Conservation (phyloP, 2,113 vertebrate genomes). For the Esox niger region DNA sequence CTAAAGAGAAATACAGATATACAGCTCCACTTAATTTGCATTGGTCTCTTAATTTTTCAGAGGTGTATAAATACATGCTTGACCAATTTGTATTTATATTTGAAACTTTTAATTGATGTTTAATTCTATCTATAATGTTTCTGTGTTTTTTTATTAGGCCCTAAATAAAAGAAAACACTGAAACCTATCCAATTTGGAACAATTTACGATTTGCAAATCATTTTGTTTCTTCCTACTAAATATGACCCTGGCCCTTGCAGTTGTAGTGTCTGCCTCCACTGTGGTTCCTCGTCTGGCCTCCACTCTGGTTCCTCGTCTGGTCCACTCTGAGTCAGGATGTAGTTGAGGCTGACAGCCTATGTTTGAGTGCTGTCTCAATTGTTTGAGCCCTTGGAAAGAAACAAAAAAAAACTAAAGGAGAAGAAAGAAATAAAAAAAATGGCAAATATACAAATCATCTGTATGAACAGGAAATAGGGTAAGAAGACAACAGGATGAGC, state of each 20-base stretch:
- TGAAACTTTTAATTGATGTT: no score
- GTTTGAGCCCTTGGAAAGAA: constrained; percentile 50
- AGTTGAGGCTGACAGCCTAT: constrained; percentile 53
- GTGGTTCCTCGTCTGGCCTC: no score
- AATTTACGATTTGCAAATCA: not conserved
- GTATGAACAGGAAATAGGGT: constrained; percentile 37
- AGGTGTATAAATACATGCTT: no score
- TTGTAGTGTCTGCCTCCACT: not conserved
- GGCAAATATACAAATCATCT: constrained; percentile 32
- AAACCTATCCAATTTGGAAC: no score
- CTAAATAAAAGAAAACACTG: no score
- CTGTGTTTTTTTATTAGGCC: no score
- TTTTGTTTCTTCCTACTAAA: not conserved
- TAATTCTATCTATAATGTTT: no score
- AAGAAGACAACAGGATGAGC: constrained; percentile 50
- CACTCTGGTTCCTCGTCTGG: constrained; percentile 30
- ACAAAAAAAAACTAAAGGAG: constrained; percentile 39
- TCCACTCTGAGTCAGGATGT: constrained; percentile 52
- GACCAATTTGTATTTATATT: no score
- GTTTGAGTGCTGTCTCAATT: constrained; percentile 48
- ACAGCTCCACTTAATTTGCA: no score
- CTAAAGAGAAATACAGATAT: no score
- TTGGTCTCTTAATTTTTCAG: no score
- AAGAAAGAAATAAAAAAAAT: constrained; percentile 18
- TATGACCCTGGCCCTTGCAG: not conserved